A percentile compares a stretch with the other conserved stretches of the same genome.
phyloP scores from a whole-genome alignment of 2,888 invertebrate species.

The Teleiodes luculella region DNA sequence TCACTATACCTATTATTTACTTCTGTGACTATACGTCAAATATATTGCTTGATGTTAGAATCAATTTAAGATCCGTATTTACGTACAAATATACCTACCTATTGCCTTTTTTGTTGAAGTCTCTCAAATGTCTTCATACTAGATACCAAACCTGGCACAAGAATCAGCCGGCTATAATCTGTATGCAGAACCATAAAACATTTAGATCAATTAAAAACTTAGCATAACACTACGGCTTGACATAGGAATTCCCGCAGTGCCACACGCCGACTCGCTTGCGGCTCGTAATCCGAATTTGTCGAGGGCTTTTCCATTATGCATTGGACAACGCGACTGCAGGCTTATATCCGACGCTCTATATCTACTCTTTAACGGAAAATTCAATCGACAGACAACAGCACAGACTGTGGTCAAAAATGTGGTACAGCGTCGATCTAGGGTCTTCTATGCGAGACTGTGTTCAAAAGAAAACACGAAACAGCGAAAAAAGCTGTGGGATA shows the following conservation, averaged over 20 bases:
- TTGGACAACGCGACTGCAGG: constrained; percentile 14
- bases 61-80: too few species aligned
- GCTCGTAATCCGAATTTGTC: constrained; percentile 27
- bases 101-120: too few species aligned
- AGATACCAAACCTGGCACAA: background rate
- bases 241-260: background rate
- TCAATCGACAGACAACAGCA: background rate
- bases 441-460: background rate
- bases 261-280: constrained; percentile 6
- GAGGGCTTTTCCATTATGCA: constrained; percentile 28
- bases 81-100: too few species aligned
- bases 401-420: background rate
- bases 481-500: too few species aligned
- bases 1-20: too few species aligned
- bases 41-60: too few species aligned
- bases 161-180: too few species aligned
- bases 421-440: background rate
- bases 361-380: background rate
- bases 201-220: constrained; percentile 4
- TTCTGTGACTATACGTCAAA: too few species aligned
- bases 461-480: too few species aligned
- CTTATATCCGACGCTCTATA: constrained; percentile 5
- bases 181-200: background rate
- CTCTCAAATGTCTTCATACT: too few species aligned
- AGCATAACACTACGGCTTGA: background rate